Conservation (phyloP, 1,140 invertebrate species). For the Ectropis grisescens region DNA sequence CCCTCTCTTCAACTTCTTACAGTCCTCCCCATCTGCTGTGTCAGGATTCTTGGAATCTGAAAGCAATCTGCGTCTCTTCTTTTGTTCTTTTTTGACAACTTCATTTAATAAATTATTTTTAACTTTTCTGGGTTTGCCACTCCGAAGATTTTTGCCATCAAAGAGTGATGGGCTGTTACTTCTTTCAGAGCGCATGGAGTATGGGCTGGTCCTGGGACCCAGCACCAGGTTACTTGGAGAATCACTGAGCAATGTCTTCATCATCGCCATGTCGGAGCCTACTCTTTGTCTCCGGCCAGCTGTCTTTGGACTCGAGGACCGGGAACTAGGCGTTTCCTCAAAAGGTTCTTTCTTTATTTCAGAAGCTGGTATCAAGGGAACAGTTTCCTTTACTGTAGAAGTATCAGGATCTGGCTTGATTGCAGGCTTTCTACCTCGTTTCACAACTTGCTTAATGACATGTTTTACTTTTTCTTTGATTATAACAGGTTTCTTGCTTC, state of each 20-base stretch:
- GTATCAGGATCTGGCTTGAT: constrained; percentile 31
- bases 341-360: constrained; percentile 64
- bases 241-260: constrained; percentile 56
- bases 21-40: constrained; percentile 43
- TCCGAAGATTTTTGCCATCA: constrained; percentile 71
- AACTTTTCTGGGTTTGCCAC: constrained; percentile 74
- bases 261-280: constrained; percentile 59
- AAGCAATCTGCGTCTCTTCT: constrained; percentile 56
- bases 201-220: constrained; percentile 63
- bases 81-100: constrained; percentile 61
- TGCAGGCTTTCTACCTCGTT: constrained; percentile 37
- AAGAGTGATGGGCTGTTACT: constrained; percentile 60
- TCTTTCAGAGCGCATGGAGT: constrained; percentile 70
- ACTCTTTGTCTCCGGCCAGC: constrained; percentile 47
- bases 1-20: constrained; percentile 69
- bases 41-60: constrained; percentile 54
- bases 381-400: constrained; percentile 42
- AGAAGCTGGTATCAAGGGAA: constrained; percentile 46
- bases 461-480: constrained; percentile 45
- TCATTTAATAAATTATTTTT: constrained; percentile 68
- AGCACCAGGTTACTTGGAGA: constrained; percentile 41
- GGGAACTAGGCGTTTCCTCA: constrained; percentile 50
- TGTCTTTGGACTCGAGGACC: constrained; percentile 61
- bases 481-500: constrained; percentile 49
- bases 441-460: constrained; percentile 39